Conservation (phyloP, 2,888 invertebrate species). For the Nemurella pictetii region DNA sequence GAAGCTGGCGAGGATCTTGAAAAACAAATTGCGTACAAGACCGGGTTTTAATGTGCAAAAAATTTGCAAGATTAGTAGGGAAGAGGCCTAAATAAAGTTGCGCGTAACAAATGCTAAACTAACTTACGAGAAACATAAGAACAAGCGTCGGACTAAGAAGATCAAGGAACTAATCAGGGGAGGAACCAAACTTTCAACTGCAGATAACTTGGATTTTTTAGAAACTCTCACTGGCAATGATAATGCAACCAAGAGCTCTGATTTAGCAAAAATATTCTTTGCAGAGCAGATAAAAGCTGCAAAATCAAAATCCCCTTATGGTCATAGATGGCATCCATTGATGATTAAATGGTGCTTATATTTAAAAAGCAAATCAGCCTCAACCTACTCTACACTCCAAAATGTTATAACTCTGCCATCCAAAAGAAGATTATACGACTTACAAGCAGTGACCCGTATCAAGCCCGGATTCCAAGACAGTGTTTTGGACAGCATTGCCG, state of each 20-base stretch:
- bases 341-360: constrained; percentile 15
- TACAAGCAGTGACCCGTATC: background rate
- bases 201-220: background rate
- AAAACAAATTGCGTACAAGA: too few relatives aligned
- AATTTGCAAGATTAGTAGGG: too few relatives aligned
- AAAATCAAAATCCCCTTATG: background rate
- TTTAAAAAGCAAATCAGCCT: constrained; percentile 12
- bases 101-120: too few relatives aligned
- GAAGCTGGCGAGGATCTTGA: too few relatives aligned
- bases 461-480: background rate
- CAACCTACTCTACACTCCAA: background rate
- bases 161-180: background rate
- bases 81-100: too few relatives aligned
- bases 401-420: constrained; percentile 14
- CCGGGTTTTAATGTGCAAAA: too few relatives aligned
- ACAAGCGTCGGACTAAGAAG: too few relatives aligned
- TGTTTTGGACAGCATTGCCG: background rate
- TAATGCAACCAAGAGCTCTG: background rate
- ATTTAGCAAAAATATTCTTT: constrained; percentile 10
- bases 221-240: background rate
- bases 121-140: too few relatives aligned
- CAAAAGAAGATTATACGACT: background rate
- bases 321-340: background rate
- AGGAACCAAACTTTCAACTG: background rate
- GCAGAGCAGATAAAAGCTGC: background rate